A percentile compares a stretch with the other conserved stretches of the same genome.
Conservation (phyloP, 2,113 vertebrate species). For the Ondatra zibethicus region DNA sequence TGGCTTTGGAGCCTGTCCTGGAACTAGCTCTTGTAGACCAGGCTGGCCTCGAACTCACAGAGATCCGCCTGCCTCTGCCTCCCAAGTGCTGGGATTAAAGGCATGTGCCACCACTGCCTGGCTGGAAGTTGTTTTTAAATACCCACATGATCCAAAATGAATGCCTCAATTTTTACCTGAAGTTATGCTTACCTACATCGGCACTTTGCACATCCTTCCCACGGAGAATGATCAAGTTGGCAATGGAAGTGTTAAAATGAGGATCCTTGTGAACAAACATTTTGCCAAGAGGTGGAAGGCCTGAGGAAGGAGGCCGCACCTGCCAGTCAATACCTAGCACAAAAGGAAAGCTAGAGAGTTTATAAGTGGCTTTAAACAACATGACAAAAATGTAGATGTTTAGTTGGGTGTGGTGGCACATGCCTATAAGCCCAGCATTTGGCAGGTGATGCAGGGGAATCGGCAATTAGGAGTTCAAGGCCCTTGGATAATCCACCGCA, state of each 20-base stretch:
- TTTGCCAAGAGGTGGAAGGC: constrained; percentile 73
- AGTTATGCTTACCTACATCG: constrained; percentile 88
- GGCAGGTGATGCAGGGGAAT: background rate
- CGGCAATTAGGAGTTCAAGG: background rate
- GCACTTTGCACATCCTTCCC: constrained; percentile 91
- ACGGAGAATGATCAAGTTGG: constrained; percentile 95
- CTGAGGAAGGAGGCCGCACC: constrained; percentile 83
- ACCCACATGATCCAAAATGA: background rate
- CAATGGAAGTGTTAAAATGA: constrained; percentile 93
- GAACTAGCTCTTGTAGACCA: no score
- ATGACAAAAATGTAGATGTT: background rate
- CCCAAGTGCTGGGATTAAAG: no score
- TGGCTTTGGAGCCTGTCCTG: no score
- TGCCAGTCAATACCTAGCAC: constrained; percentile 94
- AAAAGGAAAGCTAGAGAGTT: background rate
- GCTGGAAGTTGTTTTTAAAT: background rate
- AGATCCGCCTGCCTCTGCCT: no score
- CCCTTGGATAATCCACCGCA: background rate
- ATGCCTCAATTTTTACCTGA: background rate
- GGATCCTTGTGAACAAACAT: constrained; percentile 67
- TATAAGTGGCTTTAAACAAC: background rate
- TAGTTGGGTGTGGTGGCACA: background rate
- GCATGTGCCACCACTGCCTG: no score
- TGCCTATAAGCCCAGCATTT: background rate
- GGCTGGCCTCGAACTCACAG: no score